These are phyloP conservation scores for Butorides virescens DNA, from an alignment of 2,113 vertebrate genomes.

Conservation along the genomic window DNA sequence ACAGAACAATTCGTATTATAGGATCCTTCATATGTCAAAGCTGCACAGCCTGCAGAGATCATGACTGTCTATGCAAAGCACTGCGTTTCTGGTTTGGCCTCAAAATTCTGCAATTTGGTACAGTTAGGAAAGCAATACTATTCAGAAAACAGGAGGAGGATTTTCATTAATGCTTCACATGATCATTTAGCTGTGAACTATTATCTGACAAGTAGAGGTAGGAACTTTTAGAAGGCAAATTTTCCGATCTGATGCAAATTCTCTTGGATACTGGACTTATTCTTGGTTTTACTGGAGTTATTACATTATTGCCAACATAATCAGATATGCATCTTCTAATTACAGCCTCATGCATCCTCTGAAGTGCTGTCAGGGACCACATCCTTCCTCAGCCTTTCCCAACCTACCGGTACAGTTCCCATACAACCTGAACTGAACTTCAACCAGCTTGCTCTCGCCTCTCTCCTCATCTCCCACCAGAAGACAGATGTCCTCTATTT, in stretches of 20 bases:
- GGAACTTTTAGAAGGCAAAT: neutral
- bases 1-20: neutral
- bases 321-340: neutral
- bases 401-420: neutral
- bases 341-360: neutral
- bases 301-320: neutral
- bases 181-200: neutral
- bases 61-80: neutral
- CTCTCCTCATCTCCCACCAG: neutral
- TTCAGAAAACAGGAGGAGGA: neutral
- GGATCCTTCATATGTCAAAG: neutral
- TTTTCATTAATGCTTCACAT: neutral
- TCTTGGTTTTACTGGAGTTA: neutral
- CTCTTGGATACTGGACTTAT: neutral
- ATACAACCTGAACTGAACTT: neutral
- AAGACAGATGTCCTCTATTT: neutral
- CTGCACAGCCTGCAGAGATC: neutral
- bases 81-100: neutral
- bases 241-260: neutral
- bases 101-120: neutral
- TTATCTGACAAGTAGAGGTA: neutral
- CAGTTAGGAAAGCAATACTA: neutral
- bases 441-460: neutral
- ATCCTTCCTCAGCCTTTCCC: neutral
- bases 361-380: neutral